A percentile compares a stretch with the other conserved stretches of the same genome.
Evolutionary conservation across 2,888 invertebrate genomes (phyloP).

Genomic region (Heliothis peltigera): DNA sequence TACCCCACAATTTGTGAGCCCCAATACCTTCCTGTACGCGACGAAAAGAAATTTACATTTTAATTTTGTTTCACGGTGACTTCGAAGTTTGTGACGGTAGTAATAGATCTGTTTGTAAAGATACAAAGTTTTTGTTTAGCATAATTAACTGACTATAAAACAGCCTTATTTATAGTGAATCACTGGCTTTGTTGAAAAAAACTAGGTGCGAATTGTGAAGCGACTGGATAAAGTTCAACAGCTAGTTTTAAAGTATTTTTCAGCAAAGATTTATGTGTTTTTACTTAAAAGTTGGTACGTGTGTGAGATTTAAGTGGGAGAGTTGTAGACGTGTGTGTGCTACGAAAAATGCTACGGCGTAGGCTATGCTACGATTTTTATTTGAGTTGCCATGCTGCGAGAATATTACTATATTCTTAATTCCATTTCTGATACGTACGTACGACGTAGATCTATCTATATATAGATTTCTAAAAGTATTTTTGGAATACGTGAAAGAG

Average conservation of each 20-base stretch:
- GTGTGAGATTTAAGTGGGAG: background rate
- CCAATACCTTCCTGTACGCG: slow-evolving; percentile 36
- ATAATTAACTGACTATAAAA: slow-evolving; percentile 59
- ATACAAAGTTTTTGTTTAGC: slow-evolving; percentile 61
- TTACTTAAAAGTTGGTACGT: background rate
- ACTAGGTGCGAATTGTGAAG: background rate
- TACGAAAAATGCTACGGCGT: slow-evolving; percentile 27
- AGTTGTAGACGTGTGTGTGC: background rate
- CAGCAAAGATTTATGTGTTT: background rate
- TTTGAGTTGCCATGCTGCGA: background rate
- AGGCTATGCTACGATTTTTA: background rate
- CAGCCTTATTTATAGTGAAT: slow-evolving; percentile 10
- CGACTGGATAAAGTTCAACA: background rate
- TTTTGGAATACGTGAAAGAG: no score
- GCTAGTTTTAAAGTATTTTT: slow-evolving; percentile 9
- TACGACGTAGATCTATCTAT: no score
- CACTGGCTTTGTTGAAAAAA: slow-evolving; percentile 17
- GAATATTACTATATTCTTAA: no score
- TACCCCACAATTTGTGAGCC: slow-evolving; percentile 49
- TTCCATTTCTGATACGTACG: no score
- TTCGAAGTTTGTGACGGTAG: slow-evolving; percentile 54
- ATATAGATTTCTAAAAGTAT: no score
- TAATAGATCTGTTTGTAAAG: slow-evolving; percentile 60
- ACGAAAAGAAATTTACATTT: slow-evolving; percentile 79
- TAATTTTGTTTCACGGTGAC: slow-evolving; percentile 74